Conservation (phyloP, 2,888 invertebrate species). For the Ormia ochracea region DNA sequence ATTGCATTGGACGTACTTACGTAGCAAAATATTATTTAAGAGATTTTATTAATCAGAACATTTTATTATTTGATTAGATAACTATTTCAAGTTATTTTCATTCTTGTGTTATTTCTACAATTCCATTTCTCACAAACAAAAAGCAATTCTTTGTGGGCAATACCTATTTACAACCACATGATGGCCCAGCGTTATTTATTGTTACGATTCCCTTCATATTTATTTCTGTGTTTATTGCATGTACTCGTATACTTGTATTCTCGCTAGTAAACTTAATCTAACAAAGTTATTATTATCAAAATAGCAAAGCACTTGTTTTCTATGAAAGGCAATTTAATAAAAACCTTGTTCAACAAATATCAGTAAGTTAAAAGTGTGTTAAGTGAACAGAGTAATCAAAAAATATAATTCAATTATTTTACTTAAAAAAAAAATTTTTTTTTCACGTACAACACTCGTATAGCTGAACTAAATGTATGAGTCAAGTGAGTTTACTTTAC, state of each 20-base stretch:
- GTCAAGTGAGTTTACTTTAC: too few species aligned
- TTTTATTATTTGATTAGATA: constrained; percentile 18
- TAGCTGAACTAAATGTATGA: background rate
- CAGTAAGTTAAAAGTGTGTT: constrained; percentile 47
- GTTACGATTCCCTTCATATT: constrained; percentile 28
- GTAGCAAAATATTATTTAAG: too few species aligned
- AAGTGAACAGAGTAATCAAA: constrained; percentile 35
- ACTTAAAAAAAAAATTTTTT: background rate
- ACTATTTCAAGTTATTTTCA: background rate
- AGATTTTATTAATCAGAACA: too few species aligned
- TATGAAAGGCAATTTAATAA: background rate
- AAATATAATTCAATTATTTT: background rate
- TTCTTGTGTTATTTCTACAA: constrained; percentile 58
- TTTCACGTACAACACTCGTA: background rate
- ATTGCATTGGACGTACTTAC: too few species aligned
- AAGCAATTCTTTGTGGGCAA: constrained; percentile 26
- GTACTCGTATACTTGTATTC: background rate
- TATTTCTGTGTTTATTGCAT: constrained; percentile 2
- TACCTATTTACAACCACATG: background rate
- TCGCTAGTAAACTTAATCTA: constrained; percentile 46
- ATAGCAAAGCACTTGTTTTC: constrained; percentile 27
- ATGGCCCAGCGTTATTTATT: constrained; percentile 26
- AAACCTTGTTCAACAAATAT: constrained; percentile 8
- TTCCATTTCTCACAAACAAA: background rate
- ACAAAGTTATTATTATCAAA: constrained; percentile 54